These are phyloP conservation scores for Pomacea canaliculata DNA, from an alignment of 2,888 invertebrate genomes.

Conservation along the genomic window DNA sequence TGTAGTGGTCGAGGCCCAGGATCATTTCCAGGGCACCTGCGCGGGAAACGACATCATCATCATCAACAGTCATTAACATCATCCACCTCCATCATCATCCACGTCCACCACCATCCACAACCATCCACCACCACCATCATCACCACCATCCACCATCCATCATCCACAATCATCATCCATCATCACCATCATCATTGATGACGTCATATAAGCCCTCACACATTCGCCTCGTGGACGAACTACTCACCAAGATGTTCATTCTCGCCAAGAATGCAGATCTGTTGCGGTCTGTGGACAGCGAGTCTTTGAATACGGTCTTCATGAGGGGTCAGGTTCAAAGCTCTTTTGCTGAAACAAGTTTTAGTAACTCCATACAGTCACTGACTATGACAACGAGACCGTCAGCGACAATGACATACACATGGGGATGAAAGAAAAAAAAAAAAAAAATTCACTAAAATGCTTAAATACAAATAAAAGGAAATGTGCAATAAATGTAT, in stretches of 20 bases:
- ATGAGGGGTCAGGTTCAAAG: slow-evolving; percentile 39
- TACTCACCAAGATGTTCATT: slow-evolving; percentile 54
- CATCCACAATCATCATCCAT: too few relatives aligned
- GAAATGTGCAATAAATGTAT: too few relatives aligned
- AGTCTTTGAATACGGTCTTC: slow-evolving; percentile 42
- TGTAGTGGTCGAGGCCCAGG: slow-evolving; percentile 44
- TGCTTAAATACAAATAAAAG: too few relatives aligned
- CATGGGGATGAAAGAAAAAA: neutral
- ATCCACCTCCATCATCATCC: too few relatives aligned
- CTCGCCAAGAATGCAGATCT: slow-evolving; percentile 54
- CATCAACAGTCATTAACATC: neutral
- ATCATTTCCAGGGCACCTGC: slow-evolving; percentile 51
- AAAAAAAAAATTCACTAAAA: too few relatives aligned
- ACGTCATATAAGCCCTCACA: too few relatives aligned
- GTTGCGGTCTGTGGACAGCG: slow-evolving; percentile 40
- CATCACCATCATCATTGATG: too few relatives aligned
- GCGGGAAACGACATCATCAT: neutral
- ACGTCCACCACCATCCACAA: too few relatives aligned
- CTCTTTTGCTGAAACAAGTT: slow-evolving; percentile 29
- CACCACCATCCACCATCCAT: too few relatives aligned
- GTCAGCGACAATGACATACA: neutral
- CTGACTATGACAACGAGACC: neutral
- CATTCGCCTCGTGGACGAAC: too few relatives aligned
- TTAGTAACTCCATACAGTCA: neutral
- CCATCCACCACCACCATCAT: too few relatives aligned